A percentile compares a stretch with the other conserved stretches of the same genome.
Conservation (phyloP, 2,888 invertebrate species). For the Dendrolimus pini region DNA sequence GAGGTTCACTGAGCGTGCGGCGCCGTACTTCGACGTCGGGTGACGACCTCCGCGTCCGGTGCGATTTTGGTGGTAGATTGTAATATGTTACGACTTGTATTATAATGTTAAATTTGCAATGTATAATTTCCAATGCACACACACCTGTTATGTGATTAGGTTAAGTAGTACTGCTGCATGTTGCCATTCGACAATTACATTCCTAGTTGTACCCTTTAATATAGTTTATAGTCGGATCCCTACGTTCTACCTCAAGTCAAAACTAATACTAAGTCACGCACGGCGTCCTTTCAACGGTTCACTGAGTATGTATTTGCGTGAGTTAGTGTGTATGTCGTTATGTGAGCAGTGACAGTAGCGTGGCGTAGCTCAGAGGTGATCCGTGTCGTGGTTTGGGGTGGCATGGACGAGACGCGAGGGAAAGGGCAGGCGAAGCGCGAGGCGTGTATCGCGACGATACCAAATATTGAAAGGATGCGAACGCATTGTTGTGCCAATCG, state of each 20-base stretch:
- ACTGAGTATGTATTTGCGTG: slow-evolving; percentile 17
- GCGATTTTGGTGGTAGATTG: background rate
- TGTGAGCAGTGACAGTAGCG: slow-evolving; percentile 6
- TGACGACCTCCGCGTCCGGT: background rate
- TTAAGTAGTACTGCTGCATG: slow-evolving; percentile 60
- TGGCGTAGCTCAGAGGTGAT: slow-evolving; percentile 9
- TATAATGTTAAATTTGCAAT: slow-evolving; percentile 10
- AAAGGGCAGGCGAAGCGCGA: slow-evolving; percentile 1
- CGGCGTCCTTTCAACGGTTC: slow-evolving; percentile 46
- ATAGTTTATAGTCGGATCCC: slow-evolving; percentile 63
- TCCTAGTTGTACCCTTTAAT: slow-evolving; percentile 65
- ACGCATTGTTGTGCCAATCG: slow-evolving; percentile 66
- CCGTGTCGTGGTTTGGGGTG: too few relatives aligned
- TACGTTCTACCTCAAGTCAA: slow-evolving; percentile 73
- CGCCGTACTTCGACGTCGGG: background rate
- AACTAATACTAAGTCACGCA: slow-evolving; percentile 65
- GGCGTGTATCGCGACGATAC: slow-evolving; percentile 36
- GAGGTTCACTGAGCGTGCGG: background rate
- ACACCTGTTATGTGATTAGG: slow-evolving; percentile 49
- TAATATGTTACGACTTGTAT: slow-evolving; percentile 11
- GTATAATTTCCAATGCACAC: slow-evolving; percentile 35
- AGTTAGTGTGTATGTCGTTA: slow-evolving; percentile 12
- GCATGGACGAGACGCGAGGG: too few relatives aligned
- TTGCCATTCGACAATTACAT: slow-evolving; percentile 69
- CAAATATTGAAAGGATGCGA: slow-evolving; percentile 65